phyloP scores from a whole-genome alignment of 2,113 vertebrate genomes.

The Salvator merianae region DNA sequence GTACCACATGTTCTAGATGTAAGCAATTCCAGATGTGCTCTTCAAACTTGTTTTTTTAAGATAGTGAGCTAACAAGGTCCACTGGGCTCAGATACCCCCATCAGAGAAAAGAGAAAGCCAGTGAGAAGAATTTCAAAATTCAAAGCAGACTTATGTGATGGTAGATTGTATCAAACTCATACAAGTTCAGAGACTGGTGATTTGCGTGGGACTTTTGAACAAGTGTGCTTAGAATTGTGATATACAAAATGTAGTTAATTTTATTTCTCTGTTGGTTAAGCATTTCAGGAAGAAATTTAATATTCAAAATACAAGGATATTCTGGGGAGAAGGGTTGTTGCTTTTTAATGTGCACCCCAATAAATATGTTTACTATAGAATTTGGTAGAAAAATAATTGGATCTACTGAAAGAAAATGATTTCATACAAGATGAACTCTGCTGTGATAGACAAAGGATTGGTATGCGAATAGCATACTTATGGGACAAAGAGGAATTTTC shows the following conservation, averaged over 20 bases:
- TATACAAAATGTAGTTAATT: background rate
- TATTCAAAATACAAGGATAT: conserved; percentile 24
- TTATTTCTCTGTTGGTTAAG: conserved; percentile 24
- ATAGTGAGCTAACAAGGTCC: too few relatives aligned
- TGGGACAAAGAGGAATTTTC: conserved; percentile 36
- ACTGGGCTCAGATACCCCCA: too few relatives aligned
- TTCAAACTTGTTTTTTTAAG: too few relatives aligned
- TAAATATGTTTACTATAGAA: conserved; percentile 9
- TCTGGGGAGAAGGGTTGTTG: conserved; percentile 8
- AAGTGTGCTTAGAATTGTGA: background rate
- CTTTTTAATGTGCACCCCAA: conserved; percentile 26
- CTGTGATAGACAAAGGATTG: conserved; percentile 44
- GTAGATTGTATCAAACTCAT: background rate
- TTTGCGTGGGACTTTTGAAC: background rate
- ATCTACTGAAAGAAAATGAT: conserved; percentile 44
- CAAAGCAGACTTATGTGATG: background rate
- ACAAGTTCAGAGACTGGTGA: too few relatives aligned
- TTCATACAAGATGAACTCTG: conserved; percentile 39
- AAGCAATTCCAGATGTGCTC: too few relatives aligned
- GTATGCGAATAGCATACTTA: conserved; percentile 49
- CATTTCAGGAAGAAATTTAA: conserved; percentile 31
- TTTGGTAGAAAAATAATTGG: conserved; percentile 39
- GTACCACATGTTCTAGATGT: too few relatives aligned
- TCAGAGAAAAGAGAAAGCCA: too few relatives aligned
- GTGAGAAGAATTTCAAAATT: too few relatives aligned